Evolutionary conservation across 2,113 vertebrate genomes (phyloP).

Genomic region (Calidris pugnax): DNA sequence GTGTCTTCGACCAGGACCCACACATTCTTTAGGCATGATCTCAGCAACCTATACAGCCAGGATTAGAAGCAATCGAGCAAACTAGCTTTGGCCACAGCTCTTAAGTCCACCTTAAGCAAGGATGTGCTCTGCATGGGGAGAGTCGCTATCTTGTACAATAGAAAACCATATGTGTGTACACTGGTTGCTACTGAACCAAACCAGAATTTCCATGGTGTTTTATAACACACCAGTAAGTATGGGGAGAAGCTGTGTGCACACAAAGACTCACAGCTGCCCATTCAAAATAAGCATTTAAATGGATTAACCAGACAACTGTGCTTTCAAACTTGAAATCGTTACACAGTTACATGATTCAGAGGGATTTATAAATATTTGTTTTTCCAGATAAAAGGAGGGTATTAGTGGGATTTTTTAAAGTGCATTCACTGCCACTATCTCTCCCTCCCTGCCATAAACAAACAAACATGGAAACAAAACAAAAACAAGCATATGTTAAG

Average conservation of each 20-base stretch:
- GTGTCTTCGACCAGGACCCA: background rate
- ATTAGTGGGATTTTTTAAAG: background rate
- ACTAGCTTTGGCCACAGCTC: background rate
- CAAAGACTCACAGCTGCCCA: conserved; percentile 22
- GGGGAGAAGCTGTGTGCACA: background rate
- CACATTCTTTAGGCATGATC: background rate
- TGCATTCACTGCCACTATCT: background rate
- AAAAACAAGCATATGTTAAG: background rate
- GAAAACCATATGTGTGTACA: background rate
- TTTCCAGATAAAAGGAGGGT: conserved; percentile 18
- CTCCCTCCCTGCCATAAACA: background rate
- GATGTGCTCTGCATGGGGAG: background rate
- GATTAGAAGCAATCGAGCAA: background rate
- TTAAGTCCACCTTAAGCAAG: background rate
- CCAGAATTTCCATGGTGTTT: background rate
- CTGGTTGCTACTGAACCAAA: background rate
- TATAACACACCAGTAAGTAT: background rate
- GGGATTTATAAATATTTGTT: conserved; percentile 45
- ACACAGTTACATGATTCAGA: conserved; percentile 11
- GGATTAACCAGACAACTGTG: conserved; percentile 33
- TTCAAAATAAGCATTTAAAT: conserved; percentile 49
- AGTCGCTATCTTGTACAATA: background rate
- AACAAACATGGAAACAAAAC: background rate
- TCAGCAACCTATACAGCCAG: background rate
- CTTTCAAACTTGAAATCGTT: background rate